Conservation (phyloP, 2,888 invertebrate species). For the Tanytarsus gracilentus region DNA sequence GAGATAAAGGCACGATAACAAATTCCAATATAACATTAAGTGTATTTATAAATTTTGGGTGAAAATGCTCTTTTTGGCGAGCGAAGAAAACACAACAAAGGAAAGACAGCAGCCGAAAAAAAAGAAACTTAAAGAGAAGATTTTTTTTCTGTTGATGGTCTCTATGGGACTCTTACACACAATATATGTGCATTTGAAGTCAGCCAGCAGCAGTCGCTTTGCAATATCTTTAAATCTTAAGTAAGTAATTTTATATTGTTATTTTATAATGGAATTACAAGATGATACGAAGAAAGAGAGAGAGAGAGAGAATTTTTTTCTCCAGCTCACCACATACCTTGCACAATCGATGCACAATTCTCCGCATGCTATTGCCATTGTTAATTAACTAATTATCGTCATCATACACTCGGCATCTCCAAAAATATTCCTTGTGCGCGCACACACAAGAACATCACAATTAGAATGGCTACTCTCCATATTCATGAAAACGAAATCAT, state of each 20-base stretch:
- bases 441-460: slow-evolving; percentile 5
- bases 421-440: not conserved
- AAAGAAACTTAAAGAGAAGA: not conserved
- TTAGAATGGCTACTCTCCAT: slow-evolving; percentile 1
- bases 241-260: slow-evolving; percentile 23
- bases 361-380: slow-evolving; percentile 5
- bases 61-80: not conserved
- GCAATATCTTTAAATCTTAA: slow-evolving; percentile 13
- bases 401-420: slow-evolving; percentile 12
- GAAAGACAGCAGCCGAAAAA: not conserved
- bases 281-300: slow-evolving; percentile 4
- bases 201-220: slow-evolving; percentile 5
- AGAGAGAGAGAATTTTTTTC: no score
- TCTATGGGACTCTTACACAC: slow-evolving; percentile 11
- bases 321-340: not conserved
- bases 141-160: slow-evolving; percentile 1
- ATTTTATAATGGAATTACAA: slow-evolving; percentile 16
- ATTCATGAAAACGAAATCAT: slow-evolving; percentile 13
- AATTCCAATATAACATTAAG: slow-evolving; percentile 25
- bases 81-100: not conserved
- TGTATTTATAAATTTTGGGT: not conserved
- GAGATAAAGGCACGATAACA: slow-evolving; percentile 20
- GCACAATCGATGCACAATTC: not conserved
- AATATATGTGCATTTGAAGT: no score
- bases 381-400: slow-evolving; percentile 13